These are phyloP conservation scores for Rhinolophus ferrumequinum DNA, from an alignment of 2,113 vertebrate species.

Conservation along the genomic window DNA sequence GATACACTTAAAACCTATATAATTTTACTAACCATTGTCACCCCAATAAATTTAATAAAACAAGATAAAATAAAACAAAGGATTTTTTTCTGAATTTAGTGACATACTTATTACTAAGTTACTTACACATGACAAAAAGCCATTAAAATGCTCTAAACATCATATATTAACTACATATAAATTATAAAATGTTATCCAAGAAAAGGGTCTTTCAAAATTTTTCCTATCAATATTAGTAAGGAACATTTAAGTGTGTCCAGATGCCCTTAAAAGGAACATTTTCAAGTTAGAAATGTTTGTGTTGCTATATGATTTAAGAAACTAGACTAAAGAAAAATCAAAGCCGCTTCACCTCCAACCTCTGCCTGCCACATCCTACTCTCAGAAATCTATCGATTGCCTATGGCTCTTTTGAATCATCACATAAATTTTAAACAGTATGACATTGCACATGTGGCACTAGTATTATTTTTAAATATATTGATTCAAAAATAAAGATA, in stretches of 20 bases:
- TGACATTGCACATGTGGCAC: not conserved
- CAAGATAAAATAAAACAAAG: not conserved
- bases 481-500: not conserved
- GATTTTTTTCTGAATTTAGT: not conserved
- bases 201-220: not conserved
- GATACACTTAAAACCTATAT: too few relatives aligned
- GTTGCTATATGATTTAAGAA: not conserved
- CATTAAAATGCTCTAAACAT: not conserved
- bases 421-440: not conserved
- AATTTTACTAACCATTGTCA: too few relatives aligned
- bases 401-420: not conserved
- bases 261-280: not conserved
- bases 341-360: not conserved
- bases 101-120: not conserved
- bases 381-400: not conserved
- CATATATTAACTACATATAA: not conserved
- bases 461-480: not conserved
- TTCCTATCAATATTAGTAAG: not conserved
- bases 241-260: not conserved
- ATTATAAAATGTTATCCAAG: not conserved
- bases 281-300: not conserved
- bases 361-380: not conserved
- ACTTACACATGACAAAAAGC: not conserved
- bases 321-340: not conserved
- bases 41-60: too few relatives aligned